A percentile compares a stretch with the other conserved stretches of the same genome.
Conservation (phyloP, 2,888 invertebrate species). For the Abscondita cerata region DNA sequence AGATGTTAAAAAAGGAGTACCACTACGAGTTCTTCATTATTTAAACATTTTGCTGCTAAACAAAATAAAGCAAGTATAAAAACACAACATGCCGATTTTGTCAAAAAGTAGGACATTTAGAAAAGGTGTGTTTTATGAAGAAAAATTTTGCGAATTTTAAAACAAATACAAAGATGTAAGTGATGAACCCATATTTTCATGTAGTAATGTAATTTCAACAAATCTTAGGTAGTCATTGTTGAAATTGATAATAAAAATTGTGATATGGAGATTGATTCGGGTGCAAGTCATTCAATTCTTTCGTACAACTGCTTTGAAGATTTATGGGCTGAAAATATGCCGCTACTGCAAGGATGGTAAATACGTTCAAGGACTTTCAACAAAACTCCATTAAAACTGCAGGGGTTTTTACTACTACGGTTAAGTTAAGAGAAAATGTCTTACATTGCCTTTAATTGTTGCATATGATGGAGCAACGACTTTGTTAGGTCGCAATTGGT, state of each 20-base stretch:
- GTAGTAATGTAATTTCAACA: neutral
- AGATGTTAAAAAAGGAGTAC: too few species aligned
- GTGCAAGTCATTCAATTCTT: neutral
- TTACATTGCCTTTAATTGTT: neutral
- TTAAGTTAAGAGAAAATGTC: neutral
- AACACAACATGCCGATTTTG: neutral
- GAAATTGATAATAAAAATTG: neutral
- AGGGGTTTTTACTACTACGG: neutral
- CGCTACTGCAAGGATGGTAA: too few species aligned
- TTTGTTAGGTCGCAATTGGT: constrained; percentile 1
- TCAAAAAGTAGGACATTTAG: neutral
- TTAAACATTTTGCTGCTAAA: too few species aligned
- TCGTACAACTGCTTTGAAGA: neutral
- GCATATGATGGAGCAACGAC: neutral
- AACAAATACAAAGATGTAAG: neutral
- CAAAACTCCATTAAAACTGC: too few species aligned
- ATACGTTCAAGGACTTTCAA: too few species aligned
- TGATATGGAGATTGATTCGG: neutral
- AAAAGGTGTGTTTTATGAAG: constrained; percentile 4
- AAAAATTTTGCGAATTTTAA: neutral
- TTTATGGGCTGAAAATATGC: neutral
- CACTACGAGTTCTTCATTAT: too few species aligned
- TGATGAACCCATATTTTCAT: neutral
- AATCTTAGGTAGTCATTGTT: neutral
- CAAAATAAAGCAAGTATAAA: too few species aligned